phyloP scores from a whole-genome alignment of 2,797 vertebrate species.

The Neoniphon sammara region DNA sequence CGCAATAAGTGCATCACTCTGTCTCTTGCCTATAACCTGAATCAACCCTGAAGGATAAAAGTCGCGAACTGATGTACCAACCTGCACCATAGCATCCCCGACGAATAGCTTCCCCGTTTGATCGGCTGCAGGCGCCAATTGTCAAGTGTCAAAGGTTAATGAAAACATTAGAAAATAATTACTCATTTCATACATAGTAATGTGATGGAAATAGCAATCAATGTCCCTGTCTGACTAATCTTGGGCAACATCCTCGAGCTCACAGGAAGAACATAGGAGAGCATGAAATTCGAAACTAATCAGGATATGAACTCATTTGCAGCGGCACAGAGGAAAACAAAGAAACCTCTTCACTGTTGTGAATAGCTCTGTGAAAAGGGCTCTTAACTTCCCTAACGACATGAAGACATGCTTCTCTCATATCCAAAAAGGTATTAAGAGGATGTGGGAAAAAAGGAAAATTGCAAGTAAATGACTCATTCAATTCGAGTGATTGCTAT shows the following conservation, averaged over 20 bases:
- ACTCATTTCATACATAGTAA: constrained; percentile 76
- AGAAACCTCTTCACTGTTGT: constrained; percentile 37
- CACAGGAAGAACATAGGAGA: constrained; percentile 56
- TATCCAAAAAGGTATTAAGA: constrained; percentile 31
- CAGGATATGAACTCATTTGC: constrained; percentile 67
- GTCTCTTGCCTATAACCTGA: constrained; percentile 41
- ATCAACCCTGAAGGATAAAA: constrained; percentile 48
- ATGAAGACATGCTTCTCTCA: constrained; percentile 28
- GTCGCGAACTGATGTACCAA: constrained; percentile 78
- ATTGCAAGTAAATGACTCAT: constrained; percentile 27
- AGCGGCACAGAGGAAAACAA: constrained; percentile 56
- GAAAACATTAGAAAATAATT: constrained; percentile 78
- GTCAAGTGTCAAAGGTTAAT: constrained; percentile 80
- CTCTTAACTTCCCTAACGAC: constrained; percentile 25
- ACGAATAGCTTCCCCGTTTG: constrained; percentile 94
- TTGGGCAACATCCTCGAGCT: constrained; percentile 63
- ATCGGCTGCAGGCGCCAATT: constrained; percentile 84
- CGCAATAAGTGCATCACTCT: constrained; percentile 33
- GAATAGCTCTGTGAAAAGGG: constrained; percentile 40
- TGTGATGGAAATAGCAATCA: constrained; percentile 75
- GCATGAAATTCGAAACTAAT: constrained; percentile 74
- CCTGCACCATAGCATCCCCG: constrained; percentile 93
- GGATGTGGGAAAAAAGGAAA: constrained; percentile 18
- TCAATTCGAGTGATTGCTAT: constrained; percentile 38
- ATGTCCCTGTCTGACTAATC: constrained; percentile 66